These are phyloP conservation scores for Scolanthus callimorphus DNA, from an alignment of 92 coral and sea anemone species.

Conservation along the genomic window DNA sequence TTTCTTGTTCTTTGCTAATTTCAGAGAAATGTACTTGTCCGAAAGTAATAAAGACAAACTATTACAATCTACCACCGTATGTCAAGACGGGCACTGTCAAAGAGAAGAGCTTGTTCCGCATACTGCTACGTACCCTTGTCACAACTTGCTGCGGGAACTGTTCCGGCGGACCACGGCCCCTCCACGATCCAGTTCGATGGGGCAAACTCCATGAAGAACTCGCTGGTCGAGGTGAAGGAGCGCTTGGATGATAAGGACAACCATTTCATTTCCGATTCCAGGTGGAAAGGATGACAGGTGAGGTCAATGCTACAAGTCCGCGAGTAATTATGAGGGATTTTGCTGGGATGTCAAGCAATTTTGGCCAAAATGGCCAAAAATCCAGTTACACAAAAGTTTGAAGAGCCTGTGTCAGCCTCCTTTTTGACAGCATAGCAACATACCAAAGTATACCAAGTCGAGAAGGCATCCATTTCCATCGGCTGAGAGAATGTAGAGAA, in stretches of 20 bases:
- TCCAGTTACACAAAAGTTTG: too few relatives aligned
- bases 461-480: too few relatives aligned
- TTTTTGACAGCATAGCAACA: too few relatives aligned
- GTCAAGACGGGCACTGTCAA: constrained; percentile 8
- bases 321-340: too few relatives aligned
- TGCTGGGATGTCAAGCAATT: too few relatives aligned
- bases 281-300: constrained; percentile 83
- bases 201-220: constrained; percentile 11
- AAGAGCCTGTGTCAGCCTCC: too few relatives aligned
- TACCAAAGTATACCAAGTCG: too few relatives aligned
- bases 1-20: constrained; percentile 21
- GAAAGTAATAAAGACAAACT: constrained; percentile 62
- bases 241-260: constrained; percentile 18
- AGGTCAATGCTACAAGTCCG: too few relatives aligned
- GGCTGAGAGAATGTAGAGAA: too few relatives aligned
- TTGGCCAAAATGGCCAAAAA: too few relatives aligned
- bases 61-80: constrained; percentile 81
- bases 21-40: constrained; percentile 96
- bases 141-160: constrained; percentile 87
- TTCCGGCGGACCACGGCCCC: constrained; percentile 79
- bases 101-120: constrained; percentile 63
- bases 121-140: constrained; percentile 53
- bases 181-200: constrained; percentile 37
- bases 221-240: constrained; percentile 46
- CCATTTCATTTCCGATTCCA: constrained; percentile 85